Conservation (phyloP, 92 coral and sea anemone genomes). For the Siderastrea siderea region DNA sequence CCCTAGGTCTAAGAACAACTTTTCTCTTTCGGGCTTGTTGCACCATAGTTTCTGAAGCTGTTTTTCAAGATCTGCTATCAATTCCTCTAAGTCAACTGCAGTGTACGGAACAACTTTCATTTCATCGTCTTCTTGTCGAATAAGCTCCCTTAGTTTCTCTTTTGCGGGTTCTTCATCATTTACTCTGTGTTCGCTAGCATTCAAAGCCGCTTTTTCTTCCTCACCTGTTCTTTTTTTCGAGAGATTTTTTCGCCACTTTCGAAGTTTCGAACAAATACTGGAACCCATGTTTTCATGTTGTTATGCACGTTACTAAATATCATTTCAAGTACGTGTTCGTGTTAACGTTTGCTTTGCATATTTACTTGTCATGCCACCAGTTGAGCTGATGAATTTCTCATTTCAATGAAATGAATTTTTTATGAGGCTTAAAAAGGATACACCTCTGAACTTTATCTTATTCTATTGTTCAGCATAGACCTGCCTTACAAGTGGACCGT, state of each 20-base stretch:
- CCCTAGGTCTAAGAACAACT: slow-evolving; percentile 56
- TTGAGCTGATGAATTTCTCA: slow-evolving; percentile 3
- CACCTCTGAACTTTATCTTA: no score
- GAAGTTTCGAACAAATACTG: slow-evolving; percentile 30
- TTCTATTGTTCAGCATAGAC: no score
- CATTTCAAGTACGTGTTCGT: neutral
- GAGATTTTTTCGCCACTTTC: slow-evolving; percentile 34
- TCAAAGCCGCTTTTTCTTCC: slow-evolving; percentile 1
- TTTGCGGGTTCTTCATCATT: neutral
- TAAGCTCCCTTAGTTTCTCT: neutral
- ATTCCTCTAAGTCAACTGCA: slow-evolving; percentile 10
- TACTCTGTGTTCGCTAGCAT: neutral
- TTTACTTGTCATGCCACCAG: slow-evolving; percentile 22
- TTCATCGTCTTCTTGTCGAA: slow-evolving; percentile 34
- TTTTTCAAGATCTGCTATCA: slow-evolving; percentile 12
- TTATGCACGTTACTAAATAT: neutral
- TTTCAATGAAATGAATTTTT: neutral
- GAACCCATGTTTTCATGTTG: slow-evolving; percentile 29
- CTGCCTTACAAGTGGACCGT: no score
- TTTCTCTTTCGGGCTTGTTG: slow-evolving; percentile 30
- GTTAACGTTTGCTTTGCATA: slow-evolving; percentile 24
- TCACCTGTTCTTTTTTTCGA: neutral
- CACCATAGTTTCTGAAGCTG: slow-evolving; percentile 25
- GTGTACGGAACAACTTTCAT: slow-evolving; percentile 14
- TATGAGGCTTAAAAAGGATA: neutral